These are phyloP conservation scores for Drosophila maculinotata DNA, from an alignment of 2,888 invertebrate genomes.

Conservation along the genomic window DNA sequence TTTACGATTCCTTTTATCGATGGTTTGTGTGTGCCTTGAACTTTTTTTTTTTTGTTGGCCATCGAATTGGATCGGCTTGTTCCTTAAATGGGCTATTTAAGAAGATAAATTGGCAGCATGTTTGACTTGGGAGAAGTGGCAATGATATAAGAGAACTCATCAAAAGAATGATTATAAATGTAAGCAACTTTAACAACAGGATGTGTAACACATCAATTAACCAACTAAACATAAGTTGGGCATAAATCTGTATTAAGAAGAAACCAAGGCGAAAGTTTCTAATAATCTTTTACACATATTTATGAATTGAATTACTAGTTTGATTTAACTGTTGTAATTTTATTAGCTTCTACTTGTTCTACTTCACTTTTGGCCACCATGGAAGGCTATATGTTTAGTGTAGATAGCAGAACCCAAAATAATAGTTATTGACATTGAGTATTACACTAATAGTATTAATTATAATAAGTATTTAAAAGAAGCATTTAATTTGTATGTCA, in stretches of 20 bases:
- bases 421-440: too few species aligned
- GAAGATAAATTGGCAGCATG: slow-evolving; percentile 31
- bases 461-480: too few species aligned
- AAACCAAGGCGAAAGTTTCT: slow-evolving; percentile 4
- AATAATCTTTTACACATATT: background rate
- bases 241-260: too few species aligned
- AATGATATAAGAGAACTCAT: background rate
- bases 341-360: background rate
- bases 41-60: slow-evolving; percentile 5
- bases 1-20: slow-evolving; percentile 40
- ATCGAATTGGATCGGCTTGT: background rate
- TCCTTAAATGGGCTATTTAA: slow-evolving; percentile 23
- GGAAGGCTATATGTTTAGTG: too few species aligned
- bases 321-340: background rate
- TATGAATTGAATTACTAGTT: background rate
- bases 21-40: slow-evolving; percentile 25
- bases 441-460: too few species aligned
- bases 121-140: background rate
- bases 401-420: too few species aligned
- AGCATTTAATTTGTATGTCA: too few species aligned
- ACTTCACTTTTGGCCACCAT: too few species aligned
- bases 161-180: background rate
- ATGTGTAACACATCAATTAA: background rate
- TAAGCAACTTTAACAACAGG: background rate
- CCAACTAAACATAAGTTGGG: too few species aligned